Evolutionary conservation across 2,888 invertebrate genomes (phyloP).

Genomic region (Electrophaes corylata): DNA sequence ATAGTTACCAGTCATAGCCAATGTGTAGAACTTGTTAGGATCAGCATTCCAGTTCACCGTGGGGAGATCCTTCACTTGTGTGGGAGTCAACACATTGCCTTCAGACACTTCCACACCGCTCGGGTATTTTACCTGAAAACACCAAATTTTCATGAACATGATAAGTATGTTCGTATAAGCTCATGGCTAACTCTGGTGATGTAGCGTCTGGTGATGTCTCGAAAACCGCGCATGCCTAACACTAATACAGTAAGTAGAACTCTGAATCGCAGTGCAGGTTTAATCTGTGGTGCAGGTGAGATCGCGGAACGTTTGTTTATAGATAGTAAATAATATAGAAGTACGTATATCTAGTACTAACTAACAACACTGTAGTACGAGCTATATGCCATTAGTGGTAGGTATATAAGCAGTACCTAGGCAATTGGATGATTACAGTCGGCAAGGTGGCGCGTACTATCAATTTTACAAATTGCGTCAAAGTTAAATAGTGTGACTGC

Average conservation of each 20-base stretch:
- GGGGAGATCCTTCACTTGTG: slow-evolving; percentile 90
- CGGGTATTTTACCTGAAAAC: slow-evolving; percentile 74
- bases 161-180: too few species aligned
- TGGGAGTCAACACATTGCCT: slow-evolving; percentile 90
- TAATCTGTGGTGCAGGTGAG: too few species aligned
- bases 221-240: too few species aligned
- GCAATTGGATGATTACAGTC: not conserved
- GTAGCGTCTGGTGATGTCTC: too few species aligned
- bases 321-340: too few species aligned
- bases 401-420: not conserved
- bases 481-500: not conserved
- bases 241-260: too few species aligned
- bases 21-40: slow-evolving; percentile 86
- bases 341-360: too few species aligned
- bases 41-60: slow-evolving; percentile 87
- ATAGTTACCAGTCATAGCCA: slow-evolving; percentile 90
- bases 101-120: slow-evolving; percentile 80
- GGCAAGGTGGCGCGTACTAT: not conserved
- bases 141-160: not conserved
- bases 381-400: not conserved
- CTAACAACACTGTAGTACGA: not conserved
- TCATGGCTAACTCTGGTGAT: too few species aligned
- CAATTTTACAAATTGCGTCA: slow-evolving; percentile 4
- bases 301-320: too few species aligned
- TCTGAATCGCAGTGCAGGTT: too few species aligned